Conservation (phyloP, 2,797 vertebrate species). For the Zenarchopterus dispar region DNA sequence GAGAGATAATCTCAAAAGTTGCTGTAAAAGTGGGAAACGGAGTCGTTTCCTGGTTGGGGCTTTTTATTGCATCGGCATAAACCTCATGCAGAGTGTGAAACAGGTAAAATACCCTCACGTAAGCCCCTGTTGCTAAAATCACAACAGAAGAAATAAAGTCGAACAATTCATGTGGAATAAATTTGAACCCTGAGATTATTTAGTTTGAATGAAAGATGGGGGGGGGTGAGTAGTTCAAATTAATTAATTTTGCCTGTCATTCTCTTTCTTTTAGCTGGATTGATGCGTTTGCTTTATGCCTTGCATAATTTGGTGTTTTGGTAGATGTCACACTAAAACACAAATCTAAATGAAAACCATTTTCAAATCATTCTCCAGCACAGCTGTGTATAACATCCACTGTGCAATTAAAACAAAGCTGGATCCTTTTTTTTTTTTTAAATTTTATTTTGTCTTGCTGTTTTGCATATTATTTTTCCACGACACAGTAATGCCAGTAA, state of each 20-base stretch:
- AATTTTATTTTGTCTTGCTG: not conserved
- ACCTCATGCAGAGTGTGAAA: not conserved
- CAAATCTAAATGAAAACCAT: conserved; percentile 66
- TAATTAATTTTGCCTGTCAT: conserved; percentile 58
- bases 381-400: conserved; percentile 20
- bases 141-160: conserved; percentile 42
- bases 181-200: conserved; percentile 53
- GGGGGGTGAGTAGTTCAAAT: conserved; percentile 46
- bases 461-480: conserved; percentile 44
- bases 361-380: conserved; percentile 53
- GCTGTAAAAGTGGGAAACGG: conserved; percentile 3
- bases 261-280: conserved; percentile 44
- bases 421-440: conserved; percentile 24
- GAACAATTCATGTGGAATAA: conserved; percentile 35
- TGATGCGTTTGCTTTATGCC: conserved; percentile 53
- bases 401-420: conserved; percentile 10
- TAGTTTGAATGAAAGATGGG: conserved; percentile 51
- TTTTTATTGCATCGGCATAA: conserved; percentile 2
- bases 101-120: conserved; percentile 31
- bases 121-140: conserved; percentile 15
- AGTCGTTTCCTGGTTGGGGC: not conserved
- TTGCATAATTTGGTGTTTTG: conserved; percentile 54
- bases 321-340: conserved; percentile 52
- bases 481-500: conserved; percentile 23
- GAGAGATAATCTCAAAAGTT: not conserved